Base-by-base conservation (phyloP, 1,140 invertebrate genomes). In the Copidosoma floridanum region DNA sequence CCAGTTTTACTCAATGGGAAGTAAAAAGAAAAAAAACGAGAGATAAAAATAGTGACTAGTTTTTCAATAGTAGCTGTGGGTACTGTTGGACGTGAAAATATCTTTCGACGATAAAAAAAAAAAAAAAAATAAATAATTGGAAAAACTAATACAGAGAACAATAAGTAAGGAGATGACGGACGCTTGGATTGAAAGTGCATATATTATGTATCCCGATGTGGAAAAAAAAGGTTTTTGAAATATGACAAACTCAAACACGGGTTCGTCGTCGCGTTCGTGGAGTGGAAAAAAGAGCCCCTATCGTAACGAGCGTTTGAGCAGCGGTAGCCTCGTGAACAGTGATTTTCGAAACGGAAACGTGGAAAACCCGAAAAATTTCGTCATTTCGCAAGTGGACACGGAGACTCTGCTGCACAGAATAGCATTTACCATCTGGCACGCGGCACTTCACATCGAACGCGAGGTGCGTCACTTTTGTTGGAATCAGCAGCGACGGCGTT, bases 351-450 rank as follows among this genome's bases (percentile, higher is more conserved):
- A 40, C 40, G 60, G 57, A 51, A 43, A 64, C 23, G 38, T 35
- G 6, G 50, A 29, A 5, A 55, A 62, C 38, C 16, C 35, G 5
- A 35, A 65, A 24, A 66, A 69, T 29, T 61, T 66, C 16, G 65
- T 67, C 51, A 69, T 71, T 1, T 52, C 72, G 47, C 65, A 63
- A 35, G 70, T 71, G 29, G 71, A 74, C 40, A 82, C 77, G n/a
- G 74, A 78, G 48, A 80, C 74, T 58, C 72, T 83, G 58, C 70
- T 86, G 51, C 84, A 85, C 61, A 75, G 82, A 51, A 82, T 86
- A 26, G 84, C 85, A 8, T 85, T 86, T 68, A 84, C 84, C 4
- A 77, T 86, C 35, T 85, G 84, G 83, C 84, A 85, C 67, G 83
- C 82, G 48, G 84, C 84, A 14, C 81, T 86, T 57, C 81, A 85